Evolutionary conservation across 2,888 invertebrate species (phyloP).

Genomic region (Brenthis ino): DNA sequence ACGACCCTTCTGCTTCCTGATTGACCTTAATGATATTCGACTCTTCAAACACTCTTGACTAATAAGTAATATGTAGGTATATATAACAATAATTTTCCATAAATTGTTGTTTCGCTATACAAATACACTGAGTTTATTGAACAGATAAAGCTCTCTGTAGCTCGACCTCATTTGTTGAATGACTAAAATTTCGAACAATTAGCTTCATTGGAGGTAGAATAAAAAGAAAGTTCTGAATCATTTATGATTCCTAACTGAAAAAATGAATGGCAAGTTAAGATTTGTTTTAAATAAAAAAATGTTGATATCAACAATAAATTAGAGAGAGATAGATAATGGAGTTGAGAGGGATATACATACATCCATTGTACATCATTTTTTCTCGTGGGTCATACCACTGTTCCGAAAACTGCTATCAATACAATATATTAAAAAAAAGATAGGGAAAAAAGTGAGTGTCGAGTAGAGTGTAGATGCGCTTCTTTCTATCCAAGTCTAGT

Average conservation of each 20-base stretch:
- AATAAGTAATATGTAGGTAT: background rate
- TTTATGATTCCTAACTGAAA: background rate
- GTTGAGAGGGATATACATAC: too few relatives aligned
- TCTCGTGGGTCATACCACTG: background rate
- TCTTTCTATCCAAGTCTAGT: slow-evolving; percentile 20
- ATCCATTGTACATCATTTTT: background rate
- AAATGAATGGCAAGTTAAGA: too few relatives aligned
- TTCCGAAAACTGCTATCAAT: background rate
- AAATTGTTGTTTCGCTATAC: too few relatives aligned
- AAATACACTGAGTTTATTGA: background rate
- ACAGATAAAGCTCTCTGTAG: slow-evolving; percentile 2
- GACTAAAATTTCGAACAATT: slow-evolving; percentile 3
- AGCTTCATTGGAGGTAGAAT: slow-evolving; percentile 5
- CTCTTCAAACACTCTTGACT: background rate
- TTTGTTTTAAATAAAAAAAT: too few relatives aligned
- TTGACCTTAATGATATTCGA: slow-evolving; percentile 13
- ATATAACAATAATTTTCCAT: too few relatives aligned
- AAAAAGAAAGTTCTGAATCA: slow-evolving; percentile 14
- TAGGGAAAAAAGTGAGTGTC: background rate
- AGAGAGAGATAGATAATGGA: too few relatives aligned
- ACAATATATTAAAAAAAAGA: background rate
- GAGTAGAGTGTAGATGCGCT: background rate
- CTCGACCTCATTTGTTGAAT: slow-evolving; percentile 1
- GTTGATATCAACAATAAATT: too few relatives aligned
- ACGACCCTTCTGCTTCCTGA: slow-evolving; percentile 30